Percentiles rank a stretch among this genome's conserved stretches.
Conservation (phyloP, 2,888 invertebrate species). For the Temnothorax unifasciatus region DNA sequence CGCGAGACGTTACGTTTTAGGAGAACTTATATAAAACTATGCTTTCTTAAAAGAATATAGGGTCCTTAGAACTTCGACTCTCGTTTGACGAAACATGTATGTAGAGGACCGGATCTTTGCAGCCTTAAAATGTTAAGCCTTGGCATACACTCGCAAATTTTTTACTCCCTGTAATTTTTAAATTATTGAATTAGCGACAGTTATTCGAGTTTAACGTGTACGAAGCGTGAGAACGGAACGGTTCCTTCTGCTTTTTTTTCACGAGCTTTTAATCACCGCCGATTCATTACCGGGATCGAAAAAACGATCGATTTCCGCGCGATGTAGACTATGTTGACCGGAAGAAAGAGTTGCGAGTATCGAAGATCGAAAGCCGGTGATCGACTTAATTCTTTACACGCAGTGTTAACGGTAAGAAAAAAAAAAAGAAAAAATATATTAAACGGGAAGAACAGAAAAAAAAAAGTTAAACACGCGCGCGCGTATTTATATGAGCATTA, state of each 20-base stretch:
- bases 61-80: neutral
- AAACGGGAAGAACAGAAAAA: conserved; percentile 24
- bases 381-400: conserved; percentile 43
- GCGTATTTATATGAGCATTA: conserved; percentile 70
- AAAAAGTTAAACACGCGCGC: conserved; percentile 45
- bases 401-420: conserved; percentile 30
- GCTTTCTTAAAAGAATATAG: conserved; percentile 6
- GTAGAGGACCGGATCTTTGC: neutral
- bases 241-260: neutral
- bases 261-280: neutral
- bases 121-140: conserved; percentile 14
- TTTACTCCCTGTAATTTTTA: neutral
- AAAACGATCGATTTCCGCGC: conserved; percentile 5
- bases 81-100: neutral
- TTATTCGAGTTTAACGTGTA: conserved; percentile 8
- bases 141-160: neutral
- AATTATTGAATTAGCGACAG: neutral
- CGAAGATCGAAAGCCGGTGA: conserved; percentile 32
- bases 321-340: neutral
- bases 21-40: conserved; percentile 1
- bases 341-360: neutral
- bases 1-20: conserved; percentile 12
- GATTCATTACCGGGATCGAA: neutral
- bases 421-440: neutral
- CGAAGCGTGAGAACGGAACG: neutral